These are phyloP conservation scores for Oscheius sp. DNA, from an alignment of 1,140 invertebrate species.

Conservation along the genomic window DNA sequence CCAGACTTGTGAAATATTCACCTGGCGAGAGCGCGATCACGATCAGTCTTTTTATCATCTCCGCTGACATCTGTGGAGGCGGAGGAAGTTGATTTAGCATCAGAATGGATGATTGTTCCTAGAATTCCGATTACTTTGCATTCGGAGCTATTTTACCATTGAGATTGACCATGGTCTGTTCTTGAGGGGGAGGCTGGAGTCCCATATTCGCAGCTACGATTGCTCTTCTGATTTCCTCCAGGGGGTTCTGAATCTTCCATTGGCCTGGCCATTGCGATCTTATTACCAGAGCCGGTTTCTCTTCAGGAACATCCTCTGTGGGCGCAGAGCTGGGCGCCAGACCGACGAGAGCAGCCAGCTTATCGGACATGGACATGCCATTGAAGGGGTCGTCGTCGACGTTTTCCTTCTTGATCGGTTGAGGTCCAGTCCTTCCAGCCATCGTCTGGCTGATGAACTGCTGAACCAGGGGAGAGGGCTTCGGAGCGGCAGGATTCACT, in stretches of 20 bases:
- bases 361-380: conserved; percentile 28
- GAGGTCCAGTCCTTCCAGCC: conserved; percentile 1
- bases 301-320: not conserved
- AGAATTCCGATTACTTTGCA: not conserved
- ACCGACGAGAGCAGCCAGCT: conserved; percentile 37
- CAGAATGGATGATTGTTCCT: not conserved
- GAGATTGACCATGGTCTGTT: conserved; percentile 35
- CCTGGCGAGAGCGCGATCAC: conserved; percentile 15
- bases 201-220: not conserved
- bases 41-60: conserved; percentile 13
- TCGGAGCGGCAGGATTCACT: conserved; percentile 10
- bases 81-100: conserved; percentile 21
- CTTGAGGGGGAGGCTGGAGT: conserved; percentile 1
- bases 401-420: not conserved
- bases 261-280: not conserved
- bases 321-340: conserved; percentile 3
- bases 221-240: not conserved
- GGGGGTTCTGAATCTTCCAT: conserved; percentile 7
- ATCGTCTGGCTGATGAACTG: conserved; percentile 31
- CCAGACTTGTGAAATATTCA: not conserved
- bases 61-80: conserved; percentile 17
- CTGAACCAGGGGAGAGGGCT: conserved; percentile 31
- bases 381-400: conserved; percentile 26
- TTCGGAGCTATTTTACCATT: conserved; percentile 30
- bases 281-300: not conserved